phyloP scores from a whole-genome alignment of 2,797 vertebrate genomes.

The Malurus splendens region DNA sequence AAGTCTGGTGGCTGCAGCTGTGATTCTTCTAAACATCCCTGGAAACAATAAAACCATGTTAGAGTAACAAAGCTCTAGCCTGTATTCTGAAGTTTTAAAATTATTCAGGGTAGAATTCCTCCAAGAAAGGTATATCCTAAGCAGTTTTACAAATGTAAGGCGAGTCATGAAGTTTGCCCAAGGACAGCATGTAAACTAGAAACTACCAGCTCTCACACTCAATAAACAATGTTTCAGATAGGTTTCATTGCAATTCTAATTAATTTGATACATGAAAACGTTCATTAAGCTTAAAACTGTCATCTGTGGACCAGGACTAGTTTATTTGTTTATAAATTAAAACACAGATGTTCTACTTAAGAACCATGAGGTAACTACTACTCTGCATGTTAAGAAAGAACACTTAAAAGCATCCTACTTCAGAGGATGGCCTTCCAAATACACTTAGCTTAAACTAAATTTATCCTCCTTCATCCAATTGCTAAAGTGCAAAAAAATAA shows the following conservation, averaged over 20 bases:
- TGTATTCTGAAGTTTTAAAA: neutral
- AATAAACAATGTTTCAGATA: neutral
- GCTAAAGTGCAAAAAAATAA: neutral
- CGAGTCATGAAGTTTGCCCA: neutral
- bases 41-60: neutral
- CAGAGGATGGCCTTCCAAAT: neutral
- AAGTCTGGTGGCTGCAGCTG: slow-evolving; percentile 87
- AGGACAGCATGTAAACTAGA: neutral
- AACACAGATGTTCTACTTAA: neutral
- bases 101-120: neutral
- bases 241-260: neutral
- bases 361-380: neutral
- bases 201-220: neutral
- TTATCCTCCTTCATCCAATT: neutral
- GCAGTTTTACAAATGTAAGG: neutral
- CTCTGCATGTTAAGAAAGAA: neutral
- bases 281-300: neutral
- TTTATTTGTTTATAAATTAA: neutral
- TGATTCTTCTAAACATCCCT: slow-evolving; percentile 97
- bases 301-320: neutral
- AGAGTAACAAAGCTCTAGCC: neutral
- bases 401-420: neutral
- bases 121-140: neutral
- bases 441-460: neutral
- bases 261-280: neutral